Conservation (phyloP, 2,113 vertebrate species). For the Trinectes maculatus region DNA sequence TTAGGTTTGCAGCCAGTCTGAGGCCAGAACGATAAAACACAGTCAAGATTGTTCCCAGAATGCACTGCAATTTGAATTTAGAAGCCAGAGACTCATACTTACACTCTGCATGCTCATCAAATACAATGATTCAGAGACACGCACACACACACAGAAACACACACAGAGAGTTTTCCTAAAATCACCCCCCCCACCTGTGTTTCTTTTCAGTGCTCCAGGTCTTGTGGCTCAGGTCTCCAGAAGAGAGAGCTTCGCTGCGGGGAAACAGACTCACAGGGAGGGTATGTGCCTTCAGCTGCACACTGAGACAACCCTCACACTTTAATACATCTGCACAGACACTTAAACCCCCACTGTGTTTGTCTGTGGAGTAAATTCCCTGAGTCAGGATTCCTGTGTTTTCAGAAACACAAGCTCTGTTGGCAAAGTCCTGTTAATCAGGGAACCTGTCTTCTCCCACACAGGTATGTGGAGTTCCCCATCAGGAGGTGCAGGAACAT, state of each 20-base stretch:
- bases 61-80: conserved; percentile 7
- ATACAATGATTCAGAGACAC: conserved; percentile 5
- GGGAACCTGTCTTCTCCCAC: neutral
- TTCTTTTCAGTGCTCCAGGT: conserved; percentile 87
- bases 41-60: neutral
- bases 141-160: conserved; percentile 7
- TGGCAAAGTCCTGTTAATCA: neutral
- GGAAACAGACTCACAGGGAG: conserved; percentile 86
- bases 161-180: conserved; percentile 36
- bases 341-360: conserved; percentile 25
- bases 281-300: conserved; percentile 66
- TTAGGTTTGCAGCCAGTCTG: neutral
- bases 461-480: conserved; percentile 84
- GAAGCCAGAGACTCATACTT: neutral
- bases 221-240: conserved; percentile 88
- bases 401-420: conserved; percentile 5
- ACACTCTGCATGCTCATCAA: conserved; percentile 10
- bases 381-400: conserved; percentile 15
- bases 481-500: conserved; percentile 89
- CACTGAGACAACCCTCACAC: conserved; percentile 20
- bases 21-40: neutral
- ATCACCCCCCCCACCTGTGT: conserved; percentile 12
- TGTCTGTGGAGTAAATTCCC: conserved; percentile 3
- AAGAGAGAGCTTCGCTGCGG: conserved; percentile 89
- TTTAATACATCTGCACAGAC: conserved; percentile 23